Base-by-base conservation (phyloP, 2,797 vertebrate species). In the Etheostoma perlongum region DNA sequence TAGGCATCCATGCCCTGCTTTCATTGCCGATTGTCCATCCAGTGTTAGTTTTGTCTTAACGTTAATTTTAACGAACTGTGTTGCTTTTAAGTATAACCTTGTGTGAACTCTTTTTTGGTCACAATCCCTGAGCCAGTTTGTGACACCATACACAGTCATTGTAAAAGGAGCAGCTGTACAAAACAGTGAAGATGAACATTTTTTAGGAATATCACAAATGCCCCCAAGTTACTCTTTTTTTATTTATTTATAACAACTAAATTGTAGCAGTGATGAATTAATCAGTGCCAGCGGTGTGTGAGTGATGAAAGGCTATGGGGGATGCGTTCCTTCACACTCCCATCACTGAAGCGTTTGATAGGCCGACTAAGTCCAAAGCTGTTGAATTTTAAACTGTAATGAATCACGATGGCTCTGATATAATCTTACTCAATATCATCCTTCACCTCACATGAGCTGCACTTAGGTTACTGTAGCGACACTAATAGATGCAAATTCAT, bases 401-500 rank as follows among this genome's bases (percentile, higher is more conserved):
- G 75, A 78, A 83, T 81, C 68, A 76, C 12, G 5, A 44, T 62
- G 77, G 40, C 49, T 58, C 53, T 54, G 25, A 62, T 73, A 68
- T 33, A 84, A 75, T 80, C 67, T 42, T 61, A 76, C 57, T 76
- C 61, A 66, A 42, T 76, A 73, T 79, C 81, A 70, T 78, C 57
- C 72, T 59, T 81, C 57, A 60, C 16, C 30, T 65, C n/a, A 73
- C 49, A 59, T 76, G 51, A 79, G 72, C 65, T 67, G 61, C 67
- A 76, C 67, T 82, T 49, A 59, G 72, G 53, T 54, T 40, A 36
- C 48, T 25, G 42, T 57, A 40, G 48, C 57, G 81, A 64, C 72
- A 74, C 51, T 72, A 83, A 80, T 66, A 25, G 18, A 83, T 81
- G 81, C 64, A 81, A 69, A 78, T 83, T 18, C 78, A 78, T 74